Base-by-base conservation (phyloP, 1,140 invertebrate species). In the Leptinotarsa lineolata region DNA sequence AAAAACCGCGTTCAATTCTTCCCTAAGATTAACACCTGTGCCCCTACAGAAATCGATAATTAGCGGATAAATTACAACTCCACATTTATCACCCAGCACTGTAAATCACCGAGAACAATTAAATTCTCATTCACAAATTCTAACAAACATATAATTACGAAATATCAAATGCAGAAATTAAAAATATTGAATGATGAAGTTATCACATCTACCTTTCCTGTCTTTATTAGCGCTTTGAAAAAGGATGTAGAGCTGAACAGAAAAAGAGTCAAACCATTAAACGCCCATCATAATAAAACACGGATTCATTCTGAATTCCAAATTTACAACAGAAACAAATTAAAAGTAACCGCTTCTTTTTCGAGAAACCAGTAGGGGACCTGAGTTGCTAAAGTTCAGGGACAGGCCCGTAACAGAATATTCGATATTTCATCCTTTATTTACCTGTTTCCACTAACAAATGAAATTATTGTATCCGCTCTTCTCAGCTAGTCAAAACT, bases 221-320 rank as follows among this genome's bases (percentile, higher is more conserved):
- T 18, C 20, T 63, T 24, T 24, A 18, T 15, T 2, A 15, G 22
- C n/a, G 60, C 22, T 22, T 21, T 15, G 15, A 63, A 63, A 63
- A 63, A 63, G 12, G 60, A 63, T 63, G 60, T 63, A 2, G 60
- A 15, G 21, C 16, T 63, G 16, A 20, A 63, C 60, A 63, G n/a
- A 63, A 63, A 24, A 63, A 63, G 20, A 21, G 21, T 8, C 13
- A 20, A 16, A 63, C 60, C 60, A 63, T 63, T 63, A 22, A 63
- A 63, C 60, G 60, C 60, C 60, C 60, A 63, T 63, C 60, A 21
- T 63, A 63, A 63, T 63, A 63, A 63, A 63, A 63, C n/a, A 63
- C 60, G 60, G 22, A 63, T 63, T 21, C 60, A 63, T 63, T 63
- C 60, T 24, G 60, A 63, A 63, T 63, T 21, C 60, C 60, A 22